phyloP scores from a whole-genome alignment of 2,888 invertebrate species.

The Stramonita haemastoma region DNA sequence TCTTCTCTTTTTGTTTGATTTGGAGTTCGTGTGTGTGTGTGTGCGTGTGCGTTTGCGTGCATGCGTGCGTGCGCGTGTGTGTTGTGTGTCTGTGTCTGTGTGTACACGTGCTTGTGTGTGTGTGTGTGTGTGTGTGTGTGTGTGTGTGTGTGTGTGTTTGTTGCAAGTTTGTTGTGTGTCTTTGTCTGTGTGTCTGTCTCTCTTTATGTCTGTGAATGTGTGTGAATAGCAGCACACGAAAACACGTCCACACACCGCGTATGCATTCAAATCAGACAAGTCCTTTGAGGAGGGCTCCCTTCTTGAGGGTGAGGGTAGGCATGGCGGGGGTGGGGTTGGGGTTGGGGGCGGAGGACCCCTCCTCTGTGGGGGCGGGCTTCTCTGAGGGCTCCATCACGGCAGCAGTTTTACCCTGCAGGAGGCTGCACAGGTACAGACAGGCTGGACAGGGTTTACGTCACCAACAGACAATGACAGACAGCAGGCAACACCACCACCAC shows the following conservation, averaged over 20 bases:
- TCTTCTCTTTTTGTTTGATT: too few relatives aligned
- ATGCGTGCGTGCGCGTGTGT: too few relatives aligned
- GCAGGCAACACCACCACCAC: too few relatives aligned
- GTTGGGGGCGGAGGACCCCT: background rate
- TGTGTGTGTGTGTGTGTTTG: background rate
- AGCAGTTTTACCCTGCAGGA: background rate
- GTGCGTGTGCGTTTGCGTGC: too few relatives aligned
- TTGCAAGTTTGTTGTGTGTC: background rate
- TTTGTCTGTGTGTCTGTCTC: background rate
- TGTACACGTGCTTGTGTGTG: too few relatives aligned
- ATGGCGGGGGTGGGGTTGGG: background rate
- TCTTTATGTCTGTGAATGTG: background rate
- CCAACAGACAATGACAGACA: too few relatives aligned
- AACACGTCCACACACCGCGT: background rate
- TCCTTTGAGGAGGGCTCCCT: constrained; percentile 29
- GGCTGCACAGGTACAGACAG: background rate
- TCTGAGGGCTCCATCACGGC: background rate
- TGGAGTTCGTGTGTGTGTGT: too few relatives aligned
- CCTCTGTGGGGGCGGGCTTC: constrained; percentile 29
- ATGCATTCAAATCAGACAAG: background rate
- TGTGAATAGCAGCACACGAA: background rate
- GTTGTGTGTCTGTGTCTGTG: too few relatives aligned
- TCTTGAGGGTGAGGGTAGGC: background rate
- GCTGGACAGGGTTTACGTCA: background rate
- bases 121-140: too few relatives aligned